Conservation (phyloP, 2,888 invertebrate genomes). For the Idaea aversata region DNA sequence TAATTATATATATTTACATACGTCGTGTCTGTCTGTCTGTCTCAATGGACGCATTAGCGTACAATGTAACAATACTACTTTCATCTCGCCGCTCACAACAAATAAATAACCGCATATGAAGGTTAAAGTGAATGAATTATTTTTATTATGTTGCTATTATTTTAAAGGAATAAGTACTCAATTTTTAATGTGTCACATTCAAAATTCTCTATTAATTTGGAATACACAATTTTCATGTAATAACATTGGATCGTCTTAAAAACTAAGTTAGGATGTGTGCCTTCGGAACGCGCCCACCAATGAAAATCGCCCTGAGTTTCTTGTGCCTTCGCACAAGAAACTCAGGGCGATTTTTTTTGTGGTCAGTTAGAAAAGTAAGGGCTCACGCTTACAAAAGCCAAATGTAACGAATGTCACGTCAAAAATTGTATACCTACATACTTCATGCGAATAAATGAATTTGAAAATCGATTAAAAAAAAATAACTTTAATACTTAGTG, state of each 20-base stretch:
- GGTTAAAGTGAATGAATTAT: background rate
- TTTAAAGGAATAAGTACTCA: no score
- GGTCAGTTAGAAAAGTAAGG: background rate
- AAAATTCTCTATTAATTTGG: no score
- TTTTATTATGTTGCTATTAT: background rate
- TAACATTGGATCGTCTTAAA: no score
- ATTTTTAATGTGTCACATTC: no score
- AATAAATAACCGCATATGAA: background rate
- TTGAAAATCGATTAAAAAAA: background rate
- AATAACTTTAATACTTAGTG: no score
- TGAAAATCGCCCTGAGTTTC: no score
- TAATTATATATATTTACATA: slow-evolving; percentile 18
- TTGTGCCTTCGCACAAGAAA: background rate
- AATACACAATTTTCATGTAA: no score
- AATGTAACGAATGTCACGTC: no score
- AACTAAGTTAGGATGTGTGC: no score
- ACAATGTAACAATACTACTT: slow-evolving; percentile 39
- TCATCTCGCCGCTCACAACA: slow-evolving; percentile 30
- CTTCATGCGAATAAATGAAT: no score
- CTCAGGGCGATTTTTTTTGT: background rate
- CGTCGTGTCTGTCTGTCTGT: slow-evolving; percentile 30
- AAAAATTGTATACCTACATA: background rate
- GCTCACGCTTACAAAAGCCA: background rate
- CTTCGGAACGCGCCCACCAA: no score
- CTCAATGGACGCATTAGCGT: slow-evolving; percentile 41